A percentile compares a stretch with the other conserved stretches of the same genome.
These are phyloP conservation scores for Rhamphomyia laevipes DNA, from an alignment of 2,888 invertebrate species.

Conservation along the genomic window DNA sequence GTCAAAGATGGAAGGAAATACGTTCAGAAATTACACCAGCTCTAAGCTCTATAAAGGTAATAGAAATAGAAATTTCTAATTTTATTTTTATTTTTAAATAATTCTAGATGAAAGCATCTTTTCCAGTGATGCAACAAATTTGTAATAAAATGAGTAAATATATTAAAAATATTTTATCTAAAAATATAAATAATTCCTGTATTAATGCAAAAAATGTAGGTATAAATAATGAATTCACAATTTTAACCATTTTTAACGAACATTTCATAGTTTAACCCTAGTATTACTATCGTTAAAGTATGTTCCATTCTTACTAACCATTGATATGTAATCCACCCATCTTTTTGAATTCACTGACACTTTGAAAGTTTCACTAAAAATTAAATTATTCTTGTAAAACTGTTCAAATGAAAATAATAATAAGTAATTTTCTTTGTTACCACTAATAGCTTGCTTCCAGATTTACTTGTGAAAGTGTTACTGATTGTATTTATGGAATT, in stretches of 20 bases:
- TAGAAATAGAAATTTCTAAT: not conserved
- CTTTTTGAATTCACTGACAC: too few species aligned
- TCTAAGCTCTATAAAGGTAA: slow-evolving; percentile 17
- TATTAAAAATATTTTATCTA: slow-evolving; percentile 26
- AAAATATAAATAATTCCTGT: slow-evolving; percentile 24
- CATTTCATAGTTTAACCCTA: too few species aligned
- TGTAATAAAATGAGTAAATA: slow-evolving; percentile 34
- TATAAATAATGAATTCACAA: not conserved
- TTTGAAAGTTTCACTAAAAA: too few species aligned
- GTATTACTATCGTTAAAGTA: too few species aligned
- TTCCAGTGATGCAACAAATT: slow-evolving; percentile 38
- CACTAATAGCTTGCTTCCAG: slow-evolving; percentile 23
- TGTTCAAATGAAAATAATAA: too few species aligned
- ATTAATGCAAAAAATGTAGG: slow-evolving; percentile 36
- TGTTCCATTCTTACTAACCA: too few species aligned
- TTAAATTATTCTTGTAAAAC: too few species aligned
- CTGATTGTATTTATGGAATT: slow-evolving; percentile 38
- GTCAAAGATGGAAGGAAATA: slow-evolving; percentile 24
- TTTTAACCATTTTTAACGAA: too few species aligned
- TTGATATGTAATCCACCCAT: too few species aligned
- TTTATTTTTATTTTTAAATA: not conserved
- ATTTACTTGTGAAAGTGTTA: slow-evolving; percentile 38
- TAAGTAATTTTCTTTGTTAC: not conserved
- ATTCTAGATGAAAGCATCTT: slow-evolving; percentile 38
- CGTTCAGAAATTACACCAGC: slow-evolving; percentile 19